Evolutionary conservation across 2,888 invertebrate genomes (phyloP), one percentile per base, ranked within the genome.

Genomic region (Chrysopilus asiliformis): DNA sequence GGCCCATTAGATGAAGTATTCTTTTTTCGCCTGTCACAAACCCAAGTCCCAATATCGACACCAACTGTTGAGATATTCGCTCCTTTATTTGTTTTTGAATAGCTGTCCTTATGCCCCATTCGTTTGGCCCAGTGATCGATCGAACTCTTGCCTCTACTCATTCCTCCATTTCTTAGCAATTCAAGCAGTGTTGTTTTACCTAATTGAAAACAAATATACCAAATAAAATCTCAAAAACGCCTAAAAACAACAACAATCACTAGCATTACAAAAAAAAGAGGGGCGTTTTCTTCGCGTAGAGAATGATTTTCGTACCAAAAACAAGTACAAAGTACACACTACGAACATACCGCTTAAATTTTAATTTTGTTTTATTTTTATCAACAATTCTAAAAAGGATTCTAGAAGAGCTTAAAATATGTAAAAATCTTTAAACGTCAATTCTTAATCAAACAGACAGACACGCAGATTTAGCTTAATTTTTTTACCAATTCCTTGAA

Each of bases 31-130:
- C 85, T 85, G 58, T 93, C 93, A 58, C 86, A 90, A 15, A 83
- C 70, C 86, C 95, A 93, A 46, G 90, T 85, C 29, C 90, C 87
- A 47, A 98, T 94, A 63, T 97, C 97, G 16, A 98, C 95, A 14
- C 95, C 95, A 24, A 97, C 95, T 0, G 95, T 97, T 0, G 94
- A 94, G 59, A 95, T 78, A 49, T 83, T 84, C 13, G 74, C 79
- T 6, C 84, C 84, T 39, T 79, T 74, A 0, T 76, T 72, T 2
- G 78, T 80, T 53, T 79, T 80, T 2, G 78, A 71, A 26, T 79
- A 76, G 32, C 83, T 77, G 47, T 78, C 79, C 53, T 84, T 82
- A 59, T 90, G 89, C 20, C 91, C 91, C 87, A 93, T 91, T 33
- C 93, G 74, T 57, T 86, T 87, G 0, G 91, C 84, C 93, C 93